Evolutionary conservation across 2,113 vertebrate species (phyloP).

Genomic region (Hippocampus comes): DNA sequence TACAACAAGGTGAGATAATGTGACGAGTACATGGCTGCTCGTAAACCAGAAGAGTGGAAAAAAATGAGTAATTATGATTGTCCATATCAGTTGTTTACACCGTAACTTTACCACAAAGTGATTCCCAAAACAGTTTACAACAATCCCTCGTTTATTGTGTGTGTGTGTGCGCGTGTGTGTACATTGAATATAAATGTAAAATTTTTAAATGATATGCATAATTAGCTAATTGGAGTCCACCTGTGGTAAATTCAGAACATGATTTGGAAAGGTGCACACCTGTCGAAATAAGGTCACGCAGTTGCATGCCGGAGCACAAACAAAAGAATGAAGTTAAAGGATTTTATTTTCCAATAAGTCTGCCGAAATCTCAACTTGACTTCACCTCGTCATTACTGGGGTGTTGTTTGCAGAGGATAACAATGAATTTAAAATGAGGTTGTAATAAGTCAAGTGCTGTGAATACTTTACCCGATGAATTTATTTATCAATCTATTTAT

Average conservation of each 20-base stretch:
- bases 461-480: not conserved
- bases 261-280: not conserved
- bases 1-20: slow-evolving; percentile 84
- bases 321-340: not conserved
- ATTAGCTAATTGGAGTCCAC: not conserved
- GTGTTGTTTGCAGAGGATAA: not conserved
- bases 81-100: too few species aligned
- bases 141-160: too few species aligned
- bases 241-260: not conserved
- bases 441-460: not conserved
- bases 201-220: too few species aligned
- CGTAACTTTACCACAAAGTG: too few species aligned
- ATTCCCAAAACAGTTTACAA: too few species aligned
- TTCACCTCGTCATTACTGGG: too few species aligned
- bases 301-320: not conserved
- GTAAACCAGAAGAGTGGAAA: not conserved
- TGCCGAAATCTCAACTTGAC: too few species aligned
- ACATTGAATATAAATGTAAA: too few species aligned
- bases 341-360: not conserved
- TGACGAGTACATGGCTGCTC: not conserved
- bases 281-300: not conserved
- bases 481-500: too few species aligned
- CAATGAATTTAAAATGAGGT: not conserved
- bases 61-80: too few species aligned
- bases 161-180: too few species aligned